phyloP scores from a whole-genome alignment of 2,113 vertebrate genomes.

The Hiodon alosoides region DNA sequence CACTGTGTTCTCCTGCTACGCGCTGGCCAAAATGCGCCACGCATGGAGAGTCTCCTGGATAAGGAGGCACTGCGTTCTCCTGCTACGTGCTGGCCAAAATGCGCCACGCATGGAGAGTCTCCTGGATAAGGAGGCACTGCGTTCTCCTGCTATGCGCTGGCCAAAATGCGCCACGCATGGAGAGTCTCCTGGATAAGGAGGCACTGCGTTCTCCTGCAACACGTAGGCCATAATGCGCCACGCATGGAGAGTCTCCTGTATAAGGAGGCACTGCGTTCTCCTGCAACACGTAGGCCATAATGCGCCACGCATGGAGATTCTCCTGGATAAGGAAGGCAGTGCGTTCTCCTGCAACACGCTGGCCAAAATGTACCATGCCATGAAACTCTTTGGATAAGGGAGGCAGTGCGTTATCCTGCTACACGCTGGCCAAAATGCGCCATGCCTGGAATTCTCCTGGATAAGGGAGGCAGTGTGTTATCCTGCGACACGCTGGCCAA shows the following conservation, averaged over 20 bases:
- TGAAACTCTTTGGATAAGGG: no score
- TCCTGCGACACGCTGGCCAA: conserved; percentile 62
- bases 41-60: conserved; percentile 37
- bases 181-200: conserved; percentile 31
- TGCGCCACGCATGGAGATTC: conserved; percentile 58
- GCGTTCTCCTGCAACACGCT: conserved; percentile 63
- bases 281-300: conserved; percentile 61
- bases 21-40: conserved; percentile 60
- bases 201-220: conserved; percentile 62
- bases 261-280: conserved; percentile 64
- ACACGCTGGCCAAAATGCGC: conserved; percentile 61
- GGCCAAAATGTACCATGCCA: conserved; percentile 61
- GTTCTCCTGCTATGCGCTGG: conserved; percentile 64
- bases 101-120: conserved; percentile 48
- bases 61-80: conserved; percentile 61
- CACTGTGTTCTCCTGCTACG: conserved; percentile 63
- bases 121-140: conserved; percentile 45
- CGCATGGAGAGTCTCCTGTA: conserved; percentile 56
- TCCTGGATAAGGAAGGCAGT: conserved; percentile 58
- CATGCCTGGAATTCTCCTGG: conserved; percentile 60
- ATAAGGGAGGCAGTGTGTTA: conserved; percentile 64
- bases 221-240: conserved; percentile 60
- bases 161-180: conserved; percentile 59
- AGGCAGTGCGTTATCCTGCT: conserved; percentile 62
- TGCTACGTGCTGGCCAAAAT: conserved; percentile 61